Conservation (phyloP, 2,888 invertebrate species). For the Aethes cnicana region DNA sequence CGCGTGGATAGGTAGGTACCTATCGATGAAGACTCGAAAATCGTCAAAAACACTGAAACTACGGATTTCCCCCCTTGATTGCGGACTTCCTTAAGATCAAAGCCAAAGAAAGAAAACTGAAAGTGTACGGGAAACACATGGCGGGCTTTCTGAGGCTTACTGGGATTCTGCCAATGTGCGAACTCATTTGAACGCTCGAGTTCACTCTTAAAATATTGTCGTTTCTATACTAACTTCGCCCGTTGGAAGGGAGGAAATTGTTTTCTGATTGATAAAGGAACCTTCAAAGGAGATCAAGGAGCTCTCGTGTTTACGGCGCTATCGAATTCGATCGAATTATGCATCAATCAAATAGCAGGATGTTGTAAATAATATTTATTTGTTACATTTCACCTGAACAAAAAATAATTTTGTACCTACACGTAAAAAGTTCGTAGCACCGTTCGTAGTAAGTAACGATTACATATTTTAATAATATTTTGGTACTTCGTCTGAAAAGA, state of each 20-base stretch:
- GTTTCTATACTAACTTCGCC: constrained; percentile 30
- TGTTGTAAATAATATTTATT: no score
- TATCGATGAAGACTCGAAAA: constrained; percentile 5
- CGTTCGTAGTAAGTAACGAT: no score
- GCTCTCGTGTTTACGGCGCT: constrained; percentile 18
- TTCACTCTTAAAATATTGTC: constrained; percentile 34
- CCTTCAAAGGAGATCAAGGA: constrained; percentile 23
- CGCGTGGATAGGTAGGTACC: constrained; percentile 1
- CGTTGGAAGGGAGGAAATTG: constrained; percentile 40
- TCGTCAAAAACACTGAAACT: constrained; percentile 16
- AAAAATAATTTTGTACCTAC: no score
- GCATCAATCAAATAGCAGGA: not conserved
- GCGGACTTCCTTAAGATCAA: constrained; percentile 20
- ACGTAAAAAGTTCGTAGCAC: no score
- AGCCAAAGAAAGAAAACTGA: constrained; percentile 14
- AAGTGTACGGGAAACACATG: constrained; percentile 25
- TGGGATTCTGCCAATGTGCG: constrained; percentile 21
- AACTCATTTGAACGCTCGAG: constrained; percentile 30
- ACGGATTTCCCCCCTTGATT: constrained; percentile 20
- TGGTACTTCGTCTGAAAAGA: no score
- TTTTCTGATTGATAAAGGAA: constrained; percentile 47
- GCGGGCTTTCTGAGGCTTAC: constrained; percentile 22
- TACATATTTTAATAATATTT: no score
- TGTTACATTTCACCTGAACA: no score
- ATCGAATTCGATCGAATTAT: constrained; percentile 15